phyloP scores from a whole-genome alignment of 2,113 vertebrate species.

The Sitta europaea region DNA sequence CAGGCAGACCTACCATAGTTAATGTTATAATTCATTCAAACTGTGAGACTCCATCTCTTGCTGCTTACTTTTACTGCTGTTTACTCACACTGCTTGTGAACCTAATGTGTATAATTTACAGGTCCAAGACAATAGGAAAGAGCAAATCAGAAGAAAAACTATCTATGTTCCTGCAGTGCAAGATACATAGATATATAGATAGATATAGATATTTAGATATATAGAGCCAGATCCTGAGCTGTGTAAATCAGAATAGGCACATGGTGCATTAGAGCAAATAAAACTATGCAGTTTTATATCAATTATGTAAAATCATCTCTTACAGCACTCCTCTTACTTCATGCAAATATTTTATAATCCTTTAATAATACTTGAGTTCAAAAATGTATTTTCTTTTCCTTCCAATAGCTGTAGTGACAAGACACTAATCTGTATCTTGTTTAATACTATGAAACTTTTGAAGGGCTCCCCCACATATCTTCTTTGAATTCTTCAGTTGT shows the following conservation, averaged over 20 bases:
- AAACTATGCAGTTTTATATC: not conserved
- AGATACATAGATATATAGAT: not conserved
- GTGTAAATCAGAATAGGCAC: not conserved
- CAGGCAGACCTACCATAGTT: constrained; percentile 1
- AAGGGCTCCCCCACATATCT: not conserved
- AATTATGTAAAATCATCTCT: not conserved
- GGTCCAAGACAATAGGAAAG: not conserved
- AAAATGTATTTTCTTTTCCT: not conserved
- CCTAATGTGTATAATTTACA: constrained; percentile 14
- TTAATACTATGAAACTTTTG: not conserved
- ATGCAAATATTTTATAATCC: not conserved
- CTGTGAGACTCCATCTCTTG: not conserved
- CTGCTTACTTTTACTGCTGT: constrained; percentile 27
- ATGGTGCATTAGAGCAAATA: not conserved
- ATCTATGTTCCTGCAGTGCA: not conserved
- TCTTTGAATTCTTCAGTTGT: not conserved
- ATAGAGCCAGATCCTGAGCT: not conserved
- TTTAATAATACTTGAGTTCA: not conserved
- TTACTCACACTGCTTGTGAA: not conserved
- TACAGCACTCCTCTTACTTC: not conserved
- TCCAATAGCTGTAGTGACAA: not conserved
- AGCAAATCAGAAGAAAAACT: not conserved
- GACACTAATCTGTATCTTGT: not conserved
- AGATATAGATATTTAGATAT: not conserved
- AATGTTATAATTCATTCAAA: constrained; percentile 21